A percentile compares a stretch with the other conserved stretches of the same genome.
Conservation (phyloP, 2,113 vertebrate species). For the Bubo scandiacus region DNA sequence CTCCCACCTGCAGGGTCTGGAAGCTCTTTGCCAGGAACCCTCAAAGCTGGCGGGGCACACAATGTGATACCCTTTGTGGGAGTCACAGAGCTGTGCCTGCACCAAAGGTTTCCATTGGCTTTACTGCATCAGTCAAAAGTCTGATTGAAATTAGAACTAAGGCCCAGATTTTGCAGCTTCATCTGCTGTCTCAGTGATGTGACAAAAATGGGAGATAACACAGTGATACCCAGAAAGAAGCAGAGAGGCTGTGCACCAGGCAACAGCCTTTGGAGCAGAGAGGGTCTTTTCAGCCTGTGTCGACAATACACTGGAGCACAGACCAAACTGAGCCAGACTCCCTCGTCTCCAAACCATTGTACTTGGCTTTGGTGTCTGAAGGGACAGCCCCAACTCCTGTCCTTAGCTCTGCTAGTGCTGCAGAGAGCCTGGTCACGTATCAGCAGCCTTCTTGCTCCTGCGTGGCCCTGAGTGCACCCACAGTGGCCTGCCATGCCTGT, state of each 20-base stretch:
- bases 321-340: not conserved
- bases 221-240: not conserved
- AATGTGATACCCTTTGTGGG: not conserved
- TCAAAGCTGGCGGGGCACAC: not conserved
- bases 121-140: not conserved
- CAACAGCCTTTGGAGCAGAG: not conserved
- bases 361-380: not conserved
- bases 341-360: not conserved
- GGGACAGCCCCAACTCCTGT: not conserved
- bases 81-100: not conserved
- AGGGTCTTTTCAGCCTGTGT: not conserved
- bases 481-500: not conserved
- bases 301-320: accelerated
- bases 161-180: not conserved
- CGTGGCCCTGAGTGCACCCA: not conserved
- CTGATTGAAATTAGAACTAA: not conserved
- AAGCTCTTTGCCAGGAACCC: not conserved
- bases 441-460: not conserved
- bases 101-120: not conserved
- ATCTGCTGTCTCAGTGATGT: not conserved
- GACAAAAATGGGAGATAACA: not conserved
- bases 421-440: not conserved
- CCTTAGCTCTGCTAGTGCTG: not conserved
- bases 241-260: not conserved
- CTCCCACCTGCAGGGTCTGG: not conserved